phyloP scores from a whole-genome alignment of 2,797 vertebrate species.

The Enteromius thamalakanensis region DNA sequence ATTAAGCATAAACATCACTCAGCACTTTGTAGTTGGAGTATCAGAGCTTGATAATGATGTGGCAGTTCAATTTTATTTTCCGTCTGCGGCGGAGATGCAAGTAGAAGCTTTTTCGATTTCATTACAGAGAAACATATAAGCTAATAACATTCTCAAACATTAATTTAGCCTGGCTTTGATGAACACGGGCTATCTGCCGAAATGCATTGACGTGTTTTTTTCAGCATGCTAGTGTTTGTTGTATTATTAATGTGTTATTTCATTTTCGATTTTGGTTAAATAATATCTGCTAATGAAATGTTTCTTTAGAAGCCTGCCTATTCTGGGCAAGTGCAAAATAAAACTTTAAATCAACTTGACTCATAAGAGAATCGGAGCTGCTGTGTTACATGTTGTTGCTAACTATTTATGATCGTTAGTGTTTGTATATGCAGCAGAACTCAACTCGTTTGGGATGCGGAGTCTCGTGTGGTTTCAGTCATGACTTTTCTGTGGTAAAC shows the following conservation, averaged over 20 bases:
- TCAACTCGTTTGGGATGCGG: background rate
- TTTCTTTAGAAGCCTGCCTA: constrained; percentile 59
- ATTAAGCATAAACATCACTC: constrained; percentile 76
- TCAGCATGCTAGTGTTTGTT: constrained; percentile 64
- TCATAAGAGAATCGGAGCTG: constrained; percentile 26
- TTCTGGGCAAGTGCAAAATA: constrained; percentile 50
- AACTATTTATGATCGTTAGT: constrained; percentile 41
- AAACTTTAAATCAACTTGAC: constrained; percentile 51
- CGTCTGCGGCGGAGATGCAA: constrained; percentile 63
- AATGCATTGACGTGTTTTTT: constrained; percentile 66
- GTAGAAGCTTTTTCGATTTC: constrained; percentile 69
- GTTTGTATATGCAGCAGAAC: constrained; percentile 39
- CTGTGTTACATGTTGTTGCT: constrained; percentile 22
- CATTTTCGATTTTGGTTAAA: constrained; percentile 59
- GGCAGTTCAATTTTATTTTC: constrained; percentile 72
- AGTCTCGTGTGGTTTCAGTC: constrained; percentile 6
- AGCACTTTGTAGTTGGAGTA: constrained; percentile 71
- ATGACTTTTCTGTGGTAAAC: constrained; percentile 1
- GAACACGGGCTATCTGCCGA: constrained; percentile 64
- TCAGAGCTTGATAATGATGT: constrained; percentile 64
- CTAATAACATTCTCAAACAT: constrained; percentile 75
- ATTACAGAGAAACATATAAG: constrained; percentile 66
- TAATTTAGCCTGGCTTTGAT: constrained; percentile 75
- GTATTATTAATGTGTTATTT: constrained; percentile 75
- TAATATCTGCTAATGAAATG: constrained; percentile 63